Evolutionary conservation across 2,113 vertebrate genomes (phyloP), one percentile per base, ranked within the genome.

Genomic region (Silurus asotus): DNA sequence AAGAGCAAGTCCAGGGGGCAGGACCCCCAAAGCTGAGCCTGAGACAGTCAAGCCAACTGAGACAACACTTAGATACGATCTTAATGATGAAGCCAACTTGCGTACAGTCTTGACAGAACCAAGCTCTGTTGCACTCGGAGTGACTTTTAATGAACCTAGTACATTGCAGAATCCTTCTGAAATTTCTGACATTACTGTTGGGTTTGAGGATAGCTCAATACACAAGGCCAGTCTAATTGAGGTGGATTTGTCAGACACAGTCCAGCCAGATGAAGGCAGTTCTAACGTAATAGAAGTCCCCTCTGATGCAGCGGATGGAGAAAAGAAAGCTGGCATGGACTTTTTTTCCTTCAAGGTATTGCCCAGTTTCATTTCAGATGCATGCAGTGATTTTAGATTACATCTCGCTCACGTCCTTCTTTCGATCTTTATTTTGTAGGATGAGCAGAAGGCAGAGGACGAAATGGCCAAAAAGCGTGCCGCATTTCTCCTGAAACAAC

Each of bases 261-360:
- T 94, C 69, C 94, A 94, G 0, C 94, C 96, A 1, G 96, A 96
- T 25, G 95, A 93, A 10, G 94, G 93, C 19, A 92, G 90, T 55
- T 76, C 87, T 0, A 91, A 89, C 9, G 90, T 86, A 77, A 94
- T 90, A 14, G 95, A 95, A 23, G 82, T 87, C 10, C 84, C 94
- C 0, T 74, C 87, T 0, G 93, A 94, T 0, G 90, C 59, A 25
- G 88, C 25, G 0, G 97, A 96, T n/a, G 93, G 94, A 19, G 97
- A 99, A 78, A 97, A 97, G 95, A 98, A 99, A 91, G 94, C 95
- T 1, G 97, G 95, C 28, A 91, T 99, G 69, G 97, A 97, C 15
- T 99, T 99, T 93, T 99, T 99, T 37, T 37, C 37, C 95, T 99
- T 98, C 90, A 99, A 98, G 97, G 98, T 98, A 93, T 89, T 48